A percentile compares a stretch with the other conserved stretches of the same genome.
Conservation (phyloP, 2,797 vertebrate genomes). For the Anolis apletophallus region DNA sequence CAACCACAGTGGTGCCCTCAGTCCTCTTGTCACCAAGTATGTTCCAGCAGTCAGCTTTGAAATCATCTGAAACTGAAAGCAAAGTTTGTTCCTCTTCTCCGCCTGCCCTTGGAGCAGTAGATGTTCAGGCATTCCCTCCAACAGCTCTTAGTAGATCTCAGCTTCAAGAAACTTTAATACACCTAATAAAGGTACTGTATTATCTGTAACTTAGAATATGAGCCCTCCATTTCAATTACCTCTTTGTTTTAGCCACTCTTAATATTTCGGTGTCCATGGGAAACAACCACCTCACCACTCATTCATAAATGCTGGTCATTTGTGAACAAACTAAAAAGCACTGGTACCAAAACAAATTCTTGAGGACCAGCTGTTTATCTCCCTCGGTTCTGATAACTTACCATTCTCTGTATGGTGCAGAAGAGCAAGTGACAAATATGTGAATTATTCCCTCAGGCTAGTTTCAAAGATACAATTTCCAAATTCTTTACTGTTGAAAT, state of each 20-base stretch:
- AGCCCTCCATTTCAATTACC: background rate
- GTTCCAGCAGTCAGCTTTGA: slow-evolving; percentile 88
- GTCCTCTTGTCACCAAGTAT: slow-evolving; percentile 93
- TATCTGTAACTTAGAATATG: slow-evolving; percentile 14
- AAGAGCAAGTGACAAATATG: too few relatives aligned
- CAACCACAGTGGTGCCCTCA: slow-evolving; percentile 79
- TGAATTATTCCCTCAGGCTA: too few relatives aligned
- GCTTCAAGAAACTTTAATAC: slow-evolving; percentile 91
- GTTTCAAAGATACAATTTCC: too few relatives aligned
- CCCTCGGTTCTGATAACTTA: background rate
- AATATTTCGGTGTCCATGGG: background rate
- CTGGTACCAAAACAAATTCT: background rate
- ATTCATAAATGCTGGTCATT: too few relatives aligned
- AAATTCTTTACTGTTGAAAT: too few relatives aligned
- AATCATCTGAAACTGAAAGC: slow-evolving; percentile 78
- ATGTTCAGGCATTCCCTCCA: slow-evolving; percentile 75
- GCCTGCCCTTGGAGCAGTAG: slow-evolving; percentile 75
- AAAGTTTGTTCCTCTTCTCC: slow-evolving; percentile 79
- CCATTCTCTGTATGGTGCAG: too few relatives aligned
- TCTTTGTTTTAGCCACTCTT: background rate
- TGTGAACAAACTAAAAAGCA: background rate
- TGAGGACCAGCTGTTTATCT: background rate
- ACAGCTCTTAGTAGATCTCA: slow-evolving; percentile 87
- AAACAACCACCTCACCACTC: background rate
- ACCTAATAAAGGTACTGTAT: slow-evolving; percentile 90